Base-by-base conservation (phyloP, 2,113 vertebrate species). In the Callospermophilus lateralis region DNA sequence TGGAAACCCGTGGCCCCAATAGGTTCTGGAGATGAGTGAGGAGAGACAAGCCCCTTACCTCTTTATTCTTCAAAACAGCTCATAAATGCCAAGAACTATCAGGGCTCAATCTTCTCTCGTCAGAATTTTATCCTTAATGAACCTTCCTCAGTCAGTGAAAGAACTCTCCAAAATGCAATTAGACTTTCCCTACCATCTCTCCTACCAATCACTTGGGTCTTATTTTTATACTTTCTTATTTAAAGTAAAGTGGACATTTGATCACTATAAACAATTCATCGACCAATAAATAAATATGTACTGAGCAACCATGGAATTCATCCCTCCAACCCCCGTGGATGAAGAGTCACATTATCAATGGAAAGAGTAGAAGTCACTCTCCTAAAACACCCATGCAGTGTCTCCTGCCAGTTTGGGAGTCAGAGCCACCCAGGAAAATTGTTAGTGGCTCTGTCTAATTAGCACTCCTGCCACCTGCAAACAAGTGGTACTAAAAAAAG, bases 381-480 rank as follows among this genome's bases (percentile, higher is more conserved):
- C 67, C 32, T 15, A 65, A 63, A 93, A 80, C 6, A 0, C 92
- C 87, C 87, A 53, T 34, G 84, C 89, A 53, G 37, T n/a, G 58
- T 90, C 89, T 94, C 76, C 95, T 87, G 65, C 93, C 92, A 89
- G 76, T 93, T 80, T 51, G 72, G 93, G 65, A 95, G 92, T 93
- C 65, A 63, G 92, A 95, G 45, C 90, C 90, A 90, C 92, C 81
- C 92, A 87, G 87, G 96, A 93, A 97, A 97, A 94, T 73, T 94
- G 93, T 94, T 80, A 80, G 87, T 88, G 95, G 92, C 79, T 97
- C 91, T n/a, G 89, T 95, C 84, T 98, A 97, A 97, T 97, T 97
- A 97, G 92, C 80, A 84, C 87, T 95, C 65, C 96, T 95, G 96
- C 96, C 97, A 97, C 92, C 97, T 96, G 97, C 95, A 96, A 97